Evolutionary conservation across 37 sponge, comb jelly and placozoan genomes (phyloP).

Genomic region (Chondrilla cf. caribensis): DNA sequence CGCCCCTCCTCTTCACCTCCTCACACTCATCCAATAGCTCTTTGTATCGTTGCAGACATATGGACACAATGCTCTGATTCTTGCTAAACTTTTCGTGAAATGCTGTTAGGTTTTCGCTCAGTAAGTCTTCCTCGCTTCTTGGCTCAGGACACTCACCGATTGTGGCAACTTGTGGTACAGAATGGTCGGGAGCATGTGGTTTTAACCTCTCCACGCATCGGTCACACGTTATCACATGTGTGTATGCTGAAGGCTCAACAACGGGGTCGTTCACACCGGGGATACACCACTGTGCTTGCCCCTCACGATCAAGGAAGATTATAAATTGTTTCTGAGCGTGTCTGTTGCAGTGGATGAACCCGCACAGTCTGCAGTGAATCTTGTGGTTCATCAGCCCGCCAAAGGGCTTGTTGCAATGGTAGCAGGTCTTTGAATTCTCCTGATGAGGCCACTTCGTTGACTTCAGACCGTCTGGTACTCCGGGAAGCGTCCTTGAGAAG

Average conservation of each 20-base stretch:
- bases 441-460: conserved; percentile 27
- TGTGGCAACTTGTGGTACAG: neutral
- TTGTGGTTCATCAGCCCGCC: conserved; percentile 14
- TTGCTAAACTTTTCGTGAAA: neutral
- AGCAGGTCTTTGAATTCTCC: conserved; percentile 19
- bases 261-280: conserved; percentile 47
- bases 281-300: conserved; percentile 41
- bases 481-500: conserved; percentile 30
- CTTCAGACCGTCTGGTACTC: conserved; percentile 56
- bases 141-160: neutral
- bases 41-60: neutral
- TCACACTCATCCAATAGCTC: conserved; percentile 7
- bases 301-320: conserved; percentile 25
- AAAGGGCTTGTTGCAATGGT: conserved; percentile 15
- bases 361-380: conserved; percentile 65
- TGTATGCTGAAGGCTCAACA: neutral
- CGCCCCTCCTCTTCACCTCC: neutral
- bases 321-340: conserved; percentile 45
- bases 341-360: conserved; percentile 52
- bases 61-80: neutral
- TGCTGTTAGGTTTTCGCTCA: neutral
- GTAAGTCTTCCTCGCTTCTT: neutral
- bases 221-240: neutral
- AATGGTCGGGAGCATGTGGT: neutral
- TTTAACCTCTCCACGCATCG: neutral